These are phyloP conservation scores for Amphimedon queenslandica DNA, from an alignment of 37 sponge, comb jelly and placozoan species.

Conservation along the genomic window DNA sequence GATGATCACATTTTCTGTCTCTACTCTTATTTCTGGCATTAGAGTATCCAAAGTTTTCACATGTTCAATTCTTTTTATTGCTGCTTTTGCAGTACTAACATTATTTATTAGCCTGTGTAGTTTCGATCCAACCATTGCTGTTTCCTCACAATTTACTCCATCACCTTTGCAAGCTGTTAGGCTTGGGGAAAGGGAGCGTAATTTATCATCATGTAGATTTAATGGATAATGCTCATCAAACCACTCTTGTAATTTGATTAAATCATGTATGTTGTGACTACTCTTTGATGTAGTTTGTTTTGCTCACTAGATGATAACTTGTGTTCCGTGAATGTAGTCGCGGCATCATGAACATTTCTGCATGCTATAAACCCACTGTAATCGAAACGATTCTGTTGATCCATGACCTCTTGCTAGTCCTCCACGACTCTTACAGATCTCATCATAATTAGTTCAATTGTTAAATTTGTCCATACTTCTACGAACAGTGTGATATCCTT, in stretches of 20 bases:
- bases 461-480: conserved; percentile 33
- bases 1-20: conserved; percentile 11
- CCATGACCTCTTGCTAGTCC: conserved; percentile 37
- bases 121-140: conserved; percentile 7
- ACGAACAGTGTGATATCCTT: conserved; percentile 35
- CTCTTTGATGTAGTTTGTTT: conserved; percentile 19
- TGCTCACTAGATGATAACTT: conserved; percentile 24
- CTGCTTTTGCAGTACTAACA: not conserved
- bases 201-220: conserved; percentile 8
- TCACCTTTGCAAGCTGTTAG: conserved; percentile 32
- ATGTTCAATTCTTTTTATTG: conserved; percentile 21
- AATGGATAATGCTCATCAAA: conserved; percentile 40
- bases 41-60: conserved; percentile 15
- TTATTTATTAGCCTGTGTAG: conserved; percentile 5
- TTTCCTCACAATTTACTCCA: conserved; percentile 18
- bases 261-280: conserved; percentile 24
- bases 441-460: conserved; percentile 38
- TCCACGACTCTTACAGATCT: conserved; percentile 29
- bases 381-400: conserved; percentile 24
- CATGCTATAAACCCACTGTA: too few relatives aligned
- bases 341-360: conserved; percentile 31
- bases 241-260: conserved; percentile 37
- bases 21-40: conserved; percentile 22
- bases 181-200: conserved; percentile 14
- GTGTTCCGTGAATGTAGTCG: conserved; percentile 23